These are phyloP conservation scores for Gryllus bimaculatus DNA, from an alignment of 1,140 invertebrate genomes.

Conservation along the genomic window DNA sequence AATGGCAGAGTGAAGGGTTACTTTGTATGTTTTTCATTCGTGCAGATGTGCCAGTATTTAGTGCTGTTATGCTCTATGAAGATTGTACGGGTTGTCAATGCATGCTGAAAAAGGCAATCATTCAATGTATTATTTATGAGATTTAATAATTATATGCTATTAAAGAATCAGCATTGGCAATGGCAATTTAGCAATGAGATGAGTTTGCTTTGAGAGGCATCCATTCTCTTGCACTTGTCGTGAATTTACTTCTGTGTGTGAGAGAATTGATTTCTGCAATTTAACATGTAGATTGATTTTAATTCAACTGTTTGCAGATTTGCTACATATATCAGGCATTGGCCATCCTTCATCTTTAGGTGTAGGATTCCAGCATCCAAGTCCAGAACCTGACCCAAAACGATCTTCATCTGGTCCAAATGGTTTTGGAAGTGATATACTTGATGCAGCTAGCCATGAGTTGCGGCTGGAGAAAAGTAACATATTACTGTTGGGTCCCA, in stretches of 20 bases:
- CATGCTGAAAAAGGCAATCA: too few relatives aligned
- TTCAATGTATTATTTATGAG: too few relatives aligned
- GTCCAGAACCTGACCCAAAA: constrained; percentile 23
- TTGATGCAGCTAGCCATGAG: constrained; percentile 76
- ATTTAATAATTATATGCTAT: too few relatives aligned
- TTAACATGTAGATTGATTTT: background rate
- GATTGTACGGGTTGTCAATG: too few relatives aligned
- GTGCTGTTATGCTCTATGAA: too few relatives aligned
- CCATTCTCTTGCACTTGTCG: too few relatives aligned
- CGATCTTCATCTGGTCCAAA: constrained; percentile 25
- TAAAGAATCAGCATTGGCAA: too few relatives aligned
- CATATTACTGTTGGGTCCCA: constrained; percentile 92
- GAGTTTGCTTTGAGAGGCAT: too few relatives aligned
- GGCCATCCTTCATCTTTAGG: constrained; percentile 49
- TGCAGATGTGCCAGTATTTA: too few relatives aligned
- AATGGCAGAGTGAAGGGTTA: too few relatives aligned
- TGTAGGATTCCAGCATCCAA: constrained; percentile 32
- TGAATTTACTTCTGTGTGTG: background rate
- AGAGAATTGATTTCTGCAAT: background rate
- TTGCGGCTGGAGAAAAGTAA: constrained; percentile 95
- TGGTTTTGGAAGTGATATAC: constrained; percentile 62
- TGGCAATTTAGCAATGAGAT: too few relatives aligned
- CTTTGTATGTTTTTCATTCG: too few relatives aligned
- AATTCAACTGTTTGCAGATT: constrained; percentile 46
- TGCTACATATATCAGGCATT: constrained; percentile 74